Conservation (phyloP, 2,888 invertebrate genomes). For the Orthosia incerta region DNA sequence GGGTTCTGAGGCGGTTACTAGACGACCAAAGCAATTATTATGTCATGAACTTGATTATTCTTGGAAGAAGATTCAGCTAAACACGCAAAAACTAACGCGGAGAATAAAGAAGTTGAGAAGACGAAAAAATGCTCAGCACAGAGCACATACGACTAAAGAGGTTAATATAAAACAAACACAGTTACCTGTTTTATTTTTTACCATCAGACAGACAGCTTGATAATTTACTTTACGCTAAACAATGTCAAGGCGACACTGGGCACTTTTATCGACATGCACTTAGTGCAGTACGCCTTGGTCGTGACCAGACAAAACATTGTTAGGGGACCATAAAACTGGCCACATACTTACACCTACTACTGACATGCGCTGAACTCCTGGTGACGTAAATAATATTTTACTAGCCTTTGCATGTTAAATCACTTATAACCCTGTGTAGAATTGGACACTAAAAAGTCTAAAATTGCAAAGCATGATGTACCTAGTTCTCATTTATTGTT, state of each 20-base stretch:
- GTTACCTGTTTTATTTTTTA: constrained; percentile 33
- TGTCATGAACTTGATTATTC: not conserved
- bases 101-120: not conserved
- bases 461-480: too few relatives aligned
- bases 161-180: constrained; percentile 50
- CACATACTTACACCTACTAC: constrained; percentile 8
- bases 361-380: not conserved
- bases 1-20: too few relatives aligned
- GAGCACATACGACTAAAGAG: constrained; percentile 19
- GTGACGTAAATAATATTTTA: constrained; percentile 39
- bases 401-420: constrained; percentile 29
- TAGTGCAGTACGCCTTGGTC: constrained; percentile 39
- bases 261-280: constrained; percentile 54
- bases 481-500: too few relatives aligned
- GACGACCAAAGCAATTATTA: too few relatives aligned
- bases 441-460: too few relatives aligned
- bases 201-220: constrained; percentile 35
- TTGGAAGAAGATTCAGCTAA: not conserved
- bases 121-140: not conserved
- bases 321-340: constrained; percentile 45
- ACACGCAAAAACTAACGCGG: not conserved
- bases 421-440: constrained; percentile 6
- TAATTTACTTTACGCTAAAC: constrained; percentile 50
- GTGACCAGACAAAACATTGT: constrained; percentile 46
- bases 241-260: constrained; percentile 61